phyloP scores from a whole-genome alignment of 2,797 vertebrate genomes.

The Zalophus californianus region DNA sequence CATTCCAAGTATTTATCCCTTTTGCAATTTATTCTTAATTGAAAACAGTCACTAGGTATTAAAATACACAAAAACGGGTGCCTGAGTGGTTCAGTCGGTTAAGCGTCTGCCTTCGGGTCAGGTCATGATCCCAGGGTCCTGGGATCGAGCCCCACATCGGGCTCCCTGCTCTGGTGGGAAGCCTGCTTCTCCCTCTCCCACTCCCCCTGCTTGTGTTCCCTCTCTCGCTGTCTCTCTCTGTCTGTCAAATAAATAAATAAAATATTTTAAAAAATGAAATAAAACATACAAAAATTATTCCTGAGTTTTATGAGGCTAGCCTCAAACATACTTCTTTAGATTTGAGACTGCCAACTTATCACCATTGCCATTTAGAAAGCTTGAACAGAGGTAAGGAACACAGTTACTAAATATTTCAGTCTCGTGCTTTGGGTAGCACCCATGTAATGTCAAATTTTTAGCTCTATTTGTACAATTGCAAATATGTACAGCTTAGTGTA shows the following conservation, averaged over 20 bases:
- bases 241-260: too few species aligned
- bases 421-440: not conserved
- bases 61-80: not conserved
- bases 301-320: not conserved
- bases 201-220: too few species aligned
- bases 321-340: not conserved
- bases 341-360: not conserved
- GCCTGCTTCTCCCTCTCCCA: too few species aligned
- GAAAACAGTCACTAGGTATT: not conserved
- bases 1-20: not conserved
- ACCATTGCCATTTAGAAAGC: not conserved
- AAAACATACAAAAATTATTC: not conserved
- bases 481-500: not conserved
- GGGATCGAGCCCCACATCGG: too few species aligned
- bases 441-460: not conserved
- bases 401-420: not conserved
- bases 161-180: too few species aligned
- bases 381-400: not conserved
- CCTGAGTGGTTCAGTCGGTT: too few species aligned
- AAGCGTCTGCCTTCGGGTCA: too few species aligned
- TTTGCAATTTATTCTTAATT: not conserved
- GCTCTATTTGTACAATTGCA: not conserved
- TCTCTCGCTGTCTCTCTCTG: too few species aligned
- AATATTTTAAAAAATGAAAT: not conserved
- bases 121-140: too few species aligned